Evolutionary conservation across 2,888 invertebrate species (phyloP), one percentile per base, ranked within the genome.

Genomic region (Notocelia uddmanniana): DNA sequence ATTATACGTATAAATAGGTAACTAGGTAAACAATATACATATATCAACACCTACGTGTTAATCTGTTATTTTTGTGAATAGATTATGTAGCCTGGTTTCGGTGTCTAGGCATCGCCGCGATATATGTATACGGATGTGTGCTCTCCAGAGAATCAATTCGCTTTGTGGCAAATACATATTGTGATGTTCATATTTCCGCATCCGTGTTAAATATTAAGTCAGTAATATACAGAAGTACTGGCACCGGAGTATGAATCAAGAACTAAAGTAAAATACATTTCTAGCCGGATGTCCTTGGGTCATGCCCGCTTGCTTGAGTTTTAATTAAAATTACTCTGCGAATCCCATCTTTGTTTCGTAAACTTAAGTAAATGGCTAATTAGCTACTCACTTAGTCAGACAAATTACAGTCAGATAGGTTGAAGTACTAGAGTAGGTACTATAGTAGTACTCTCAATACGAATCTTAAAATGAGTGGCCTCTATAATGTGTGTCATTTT

Each of bases 141-240:
- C n/a, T 45, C 45, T 45, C 45, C n/a, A n/a, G 45, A 45, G 45
- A 45, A n/a, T 45, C 45, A n/a, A 15, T 45, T 45, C n/a, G 45
- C 45, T 41, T 41, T 41, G 41, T 41, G 45, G 45, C 45, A 45
- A n/a, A n/a, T n/a, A n/a, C 8, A 45, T 45, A 45, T 45, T 45
- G 45, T 45, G 45, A n/a, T 45, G 45, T n/a, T 45, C 45, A 45
- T 45, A 45, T 45, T 45, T 15, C 45, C 45, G 45, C 45, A 45
- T 45, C 45, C n/a, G 45, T 45, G 45, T 45, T 45, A 45, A 45
- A 45, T 45, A 45, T 45, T 45, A 8, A 45, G 45, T n/a, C 45
- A 8, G n/a, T 45, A 8, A 45, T n/a, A 8, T 45, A 45, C 45
- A 45, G 45, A 45, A 45, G 8, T 45, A 45, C 37, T 37, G 37